Evolutionary conservation across 2,797 vertebrate genomes (phyloP), one percentile per base, ranked within the genome.

Genomic region (Enoplosus armatus): DNA sequence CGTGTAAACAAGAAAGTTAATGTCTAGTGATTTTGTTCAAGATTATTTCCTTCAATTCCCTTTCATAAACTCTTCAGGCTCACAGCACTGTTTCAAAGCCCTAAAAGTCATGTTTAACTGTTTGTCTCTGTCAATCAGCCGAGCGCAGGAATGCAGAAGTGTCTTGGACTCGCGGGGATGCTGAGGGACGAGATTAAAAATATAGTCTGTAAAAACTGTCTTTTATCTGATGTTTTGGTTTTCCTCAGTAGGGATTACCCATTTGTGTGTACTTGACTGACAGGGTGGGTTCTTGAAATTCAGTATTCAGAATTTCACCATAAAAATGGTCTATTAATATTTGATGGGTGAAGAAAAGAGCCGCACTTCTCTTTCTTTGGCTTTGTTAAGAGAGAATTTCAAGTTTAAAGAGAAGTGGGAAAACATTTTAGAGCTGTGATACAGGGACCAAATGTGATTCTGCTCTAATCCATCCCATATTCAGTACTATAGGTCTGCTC

Each of bases 301-400:
- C 61, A 15, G 41, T 75, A 51, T 83, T 85, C n/a, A n/a, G n/a
- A n/a, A n/a, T n/a, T 33, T 86, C 75, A 64, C 69, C 47, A 62
- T 58, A 76, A 75, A 82, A 89, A 29, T 27, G 54, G 11, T 53
- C 53, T 39, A 64, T 88, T 54, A 89, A 87, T 84, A 80, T 84
- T 88, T 87, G 63, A 85, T 63, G 60, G 48, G 15, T 65, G 26
- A 75, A 76, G 58, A 77, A 77, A 79, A 79, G 56, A 75, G 56
- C 0, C 12, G 8, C 2, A 22, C 37, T 55, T 51, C 66, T 74
- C 39, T 72, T 68, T 69, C 37, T 50, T 27, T 41, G 43, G 75
- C 68, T 66, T 56, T 86, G 60, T 77, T 58, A 68, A 62, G 45
- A 62, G 11, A 35, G 10, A 45, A 47, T 56, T 71, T 75, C 3